These are phyloP conservation scores for Steinernema khuongi DNA, from an alignment of 1,140 invertebrate genomes.

Conservation along the genomic window DNA sequence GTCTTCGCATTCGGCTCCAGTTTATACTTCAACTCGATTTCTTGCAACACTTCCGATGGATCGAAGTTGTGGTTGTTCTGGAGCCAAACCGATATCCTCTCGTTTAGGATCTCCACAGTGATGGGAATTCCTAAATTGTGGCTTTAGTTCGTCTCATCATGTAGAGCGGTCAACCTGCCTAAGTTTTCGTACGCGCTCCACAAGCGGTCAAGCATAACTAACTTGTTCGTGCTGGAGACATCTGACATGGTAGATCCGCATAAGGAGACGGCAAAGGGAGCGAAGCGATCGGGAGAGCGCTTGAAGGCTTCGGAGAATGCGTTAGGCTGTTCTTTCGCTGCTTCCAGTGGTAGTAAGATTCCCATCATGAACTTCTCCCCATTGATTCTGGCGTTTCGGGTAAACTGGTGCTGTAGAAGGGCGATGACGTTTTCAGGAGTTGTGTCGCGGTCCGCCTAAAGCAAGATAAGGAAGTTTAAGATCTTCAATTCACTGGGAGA, in stretches of 20 bases:
- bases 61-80: constrained; percentile 27
- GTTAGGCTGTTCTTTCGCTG: not conserved
- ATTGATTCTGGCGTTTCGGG: not conserved
- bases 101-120: not conserved
- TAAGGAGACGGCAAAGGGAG: not conserved
- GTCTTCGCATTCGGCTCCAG: constrained; percentile 25
- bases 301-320: not conserved
- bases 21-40: constrained; percentile 8
- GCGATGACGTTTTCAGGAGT: not conserved
- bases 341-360: not conserved
- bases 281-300: constrained; percentile 16
- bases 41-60: not conserved
- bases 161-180: not conserved
- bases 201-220: constrained; percentile 15
- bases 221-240: not conserved
- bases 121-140: constrained; percentile 22
- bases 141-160: not conserved
- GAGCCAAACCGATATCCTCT: constrained; percentile 9
- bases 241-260: constrained; percentile 24
- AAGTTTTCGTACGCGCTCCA: constrained; percentile 16
- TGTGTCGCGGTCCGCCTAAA: not conserved
- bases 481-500: not conserved
- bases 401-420: not conserved
- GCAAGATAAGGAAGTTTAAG: not conserved
- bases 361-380: not conserved